Percentiles rank a stretch among this genome's conserved stretches.
Conservation (phyloP, 2,888 invertebrate species). For the Entomobrya multifasciata region DNA sequence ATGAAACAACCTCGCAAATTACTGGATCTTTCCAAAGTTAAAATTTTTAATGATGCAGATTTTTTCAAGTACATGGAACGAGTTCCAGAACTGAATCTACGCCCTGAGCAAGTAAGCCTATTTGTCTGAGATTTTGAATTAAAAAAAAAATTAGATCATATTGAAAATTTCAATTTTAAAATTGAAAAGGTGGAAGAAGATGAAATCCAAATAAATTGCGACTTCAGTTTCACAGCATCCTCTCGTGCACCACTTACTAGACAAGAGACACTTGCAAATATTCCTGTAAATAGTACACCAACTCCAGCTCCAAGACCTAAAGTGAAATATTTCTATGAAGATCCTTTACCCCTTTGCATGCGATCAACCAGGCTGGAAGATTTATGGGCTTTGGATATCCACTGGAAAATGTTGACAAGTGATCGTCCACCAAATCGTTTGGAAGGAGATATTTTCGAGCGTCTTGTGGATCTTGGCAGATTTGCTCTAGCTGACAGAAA, state of each 20-base stretch:
- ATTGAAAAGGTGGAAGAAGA: slow-evolving; percentile 29
- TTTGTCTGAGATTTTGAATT: not conserved
- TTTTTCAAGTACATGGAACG: slow-evolving; percentile 90
- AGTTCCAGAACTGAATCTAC: slow-evolving; percentile 94
- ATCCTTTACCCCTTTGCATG: slow-evolving; percentile 93
- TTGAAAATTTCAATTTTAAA: no score
- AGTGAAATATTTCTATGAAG: slow-evolving; percentile 84
- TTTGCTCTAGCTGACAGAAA: slow-evolving; percentile 88
- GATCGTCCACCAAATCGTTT: slow-evolving; percentile 89
- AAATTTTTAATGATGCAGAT: slow-evolving; percentile 90
- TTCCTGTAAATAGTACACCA: not conserved
- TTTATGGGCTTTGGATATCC: slow-evolving; percentile 90
- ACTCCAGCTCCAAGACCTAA: no score
- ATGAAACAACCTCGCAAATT: slow-evolving; percentile 89
- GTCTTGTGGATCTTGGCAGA: slow-evolving; percentile 91
- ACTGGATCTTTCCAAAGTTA: slow-evolving; percentile 90
- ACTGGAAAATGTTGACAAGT: slow-evolving; percentile 95
- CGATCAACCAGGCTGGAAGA: slow-evolving; percentile 88
- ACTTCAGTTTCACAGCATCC: slow-evolving; percentile 51
- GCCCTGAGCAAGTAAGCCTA: slow-evolving; percentile 88
- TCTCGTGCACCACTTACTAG: not conserved
- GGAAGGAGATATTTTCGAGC: slow-evolving; percentile 91
- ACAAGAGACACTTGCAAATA: slow-evolving; percentile 10
- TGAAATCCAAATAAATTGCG: slow-evolving; percentile 46
- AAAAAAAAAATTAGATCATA: not conserved